Evolutionary conservation across 2,113 vertebrate genomes (phyloP).

Genomic region (Chamaetylas fuelleborni): DNA sequence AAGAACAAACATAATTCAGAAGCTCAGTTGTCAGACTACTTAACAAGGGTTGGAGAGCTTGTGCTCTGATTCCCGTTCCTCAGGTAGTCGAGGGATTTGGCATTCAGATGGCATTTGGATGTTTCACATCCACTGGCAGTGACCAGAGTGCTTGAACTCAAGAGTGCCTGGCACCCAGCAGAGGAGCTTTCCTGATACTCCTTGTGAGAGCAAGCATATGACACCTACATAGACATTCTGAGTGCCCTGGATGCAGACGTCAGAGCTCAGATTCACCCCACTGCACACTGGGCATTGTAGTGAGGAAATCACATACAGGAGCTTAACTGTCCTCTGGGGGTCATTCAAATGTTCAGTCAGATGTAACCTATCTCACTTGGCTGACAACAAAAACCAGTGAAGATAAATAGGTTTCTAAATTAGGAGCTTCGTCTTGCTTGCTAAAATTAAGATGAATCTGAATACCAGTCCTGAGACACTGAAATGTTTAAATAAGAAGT

Average conservation of each 20-base stretch:
- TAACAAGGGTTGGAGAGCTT: rapidly evolving
- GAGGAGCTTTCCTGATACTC: not conserved
- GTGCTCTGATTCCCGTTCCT: not conserved
- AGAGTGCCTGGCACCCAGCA: not conserved
- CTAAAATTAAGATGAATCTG: conserved; percentile 31
- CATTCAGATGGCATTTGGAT: not conserved
- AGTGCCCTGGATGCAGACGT: not conserved
- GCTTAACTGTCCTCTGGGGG: not conserved
- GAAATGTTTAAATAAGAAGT: not conserved
- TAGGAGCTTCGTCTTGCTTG: not conserved
- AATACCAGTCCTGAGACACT: not conserved
- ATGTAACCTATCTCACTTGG: not conserved
- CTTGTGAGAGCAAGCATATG: not conserved
- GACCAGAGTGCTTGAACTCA: not conserved
- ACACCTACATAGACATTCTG: not conserved
- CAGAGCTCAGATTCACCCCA: not conserved
- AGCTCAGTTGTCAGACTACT: not conserved
- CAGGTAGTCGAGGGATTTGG: not conserved
- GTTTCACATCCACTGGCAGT: not conserved
- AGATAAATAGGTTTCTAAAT: conserved; percentile 43
- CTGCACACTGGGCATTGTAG: not conserved
- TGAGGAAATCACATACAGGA: not conserved
- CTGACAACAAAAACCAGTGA: not conserved
- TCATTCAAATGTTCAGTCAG: conserved; percentile 20
- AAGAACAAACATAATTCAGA: not conserved